A percentile compares a stretch with the other conserved stretches of the same genome.
phyloP scores from a whole-genome alignment of 2,888 invertebrate species.

The Smittia sp. region DNA sequence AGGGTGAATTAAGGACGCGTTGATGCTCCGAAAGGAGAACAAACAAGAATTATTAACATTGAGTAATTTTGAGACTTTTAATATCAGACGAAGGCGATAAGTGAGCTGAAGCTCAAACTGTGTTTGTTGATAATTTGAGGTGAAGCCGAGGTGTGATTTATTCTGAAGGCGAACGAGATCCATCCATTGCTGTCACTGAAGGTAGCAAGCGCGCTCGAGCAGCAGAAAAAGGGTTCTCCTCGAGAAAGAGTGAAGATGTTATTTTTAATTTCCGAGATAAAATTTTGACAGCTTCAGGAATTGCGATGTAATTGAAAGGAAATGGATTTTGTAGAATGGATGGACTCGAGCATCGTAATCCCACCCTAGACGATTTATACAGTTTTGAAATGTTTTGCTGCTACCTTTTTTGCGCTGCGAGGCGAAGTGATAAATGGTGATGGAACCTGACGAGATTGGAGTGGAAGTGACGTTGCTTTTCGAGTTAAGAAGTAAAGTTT shows the following conservation, averaged over 20 bases:
- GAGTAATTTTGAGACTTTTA: background rate
- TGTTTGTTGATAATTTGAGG: constrained; percentile 3
- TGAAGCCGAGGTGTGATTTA: background rate
- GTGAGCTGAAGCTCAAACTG: background rate
- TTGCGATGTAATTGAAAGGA: constrained; percentile 32
- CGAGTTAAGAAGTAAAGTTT: background rate
- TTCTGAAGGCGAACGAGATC: background rate
- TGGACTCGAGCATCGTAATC: constrained; percentile 31
- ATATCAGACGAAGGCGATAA: background rate
- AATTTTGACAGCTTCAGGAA: constrained; percentile 35
- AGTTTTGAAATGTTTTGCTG: background rate
- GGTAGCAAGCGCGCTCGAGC: background rate
- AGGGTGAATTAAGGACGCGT: background rate
- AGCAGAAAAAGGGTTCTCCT: constrained; percentile 30
- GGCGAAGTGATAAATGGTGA: constrained; percentile 15
- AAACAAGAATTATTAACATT: constrained; percentile 18
- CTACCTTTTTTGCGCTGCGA: background rate
- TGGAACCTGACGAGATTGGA: constrained; percentile 3
- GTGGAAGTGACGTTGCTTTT: background rate
- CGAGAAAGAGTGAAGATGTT: constrained; percentile 9
- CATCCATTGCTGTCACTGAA: constrained; percentile 9
- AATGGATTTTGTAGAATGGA: constrained; percentile 39
- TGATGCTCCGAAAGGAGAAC: constrained; percentile 6
- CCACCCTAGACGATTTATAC: constrained; percentile 21
- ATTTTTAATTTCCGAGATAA: constrained; percentile 40